These are phyloP conservation scores for Cataglyphis cursor DNA, from an alignment of 2,888 invertebrate species.

Conservation along the genomic window DNA sequence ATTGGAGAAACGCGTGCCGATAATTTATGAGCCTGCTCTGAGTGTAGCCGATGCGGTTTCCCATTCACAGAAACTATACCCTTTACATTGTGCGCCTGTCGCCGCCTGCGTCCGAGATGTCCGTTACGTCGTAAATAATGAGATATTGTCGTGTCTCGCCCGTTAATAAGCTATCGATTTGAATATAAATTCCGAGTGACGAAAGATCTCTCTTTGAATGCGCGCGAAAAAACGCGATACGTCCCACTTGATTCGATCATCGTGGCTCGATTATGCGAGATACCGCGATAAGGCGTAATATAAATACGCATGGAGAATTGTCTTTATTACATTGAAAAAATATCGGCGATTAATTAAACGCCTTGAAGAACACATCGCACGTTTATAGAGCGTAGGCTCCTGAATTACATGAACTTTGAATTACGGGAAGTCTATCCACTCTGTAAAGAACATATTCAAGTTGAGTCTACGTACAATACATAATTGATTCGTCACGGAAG, in stretches of 20 bases:
- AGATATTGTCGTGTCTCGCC: conserved; percentile 32
- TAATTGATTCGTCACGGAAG: conserved; percentile 41
- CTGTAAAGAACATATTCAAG: background rate
- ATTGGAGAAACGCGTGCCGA: conserved; percentile 68
- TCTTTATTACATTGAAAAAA: conserved; percentile 8
- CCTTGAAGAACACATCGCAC: background rate
- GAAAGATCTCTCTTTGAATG: conserved; percentile 60
- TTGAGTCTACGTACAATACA: background rate
- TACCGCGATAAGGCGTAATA: background rate
- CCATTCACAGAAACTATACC: conserved; percentile 59
- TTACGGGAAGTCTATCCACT: background rate
- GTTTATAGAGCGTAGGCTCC: background rate
- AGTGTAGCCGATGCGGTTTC: conserved; percentile 46
- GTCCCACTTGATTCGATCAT: conserved; percentile 42
- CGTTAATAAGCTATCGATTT: conserved; percentile 56
- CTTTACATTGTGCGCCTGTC: conserved; percentile 60
- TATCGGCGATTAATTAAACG: background rate
- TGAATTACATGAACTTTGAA: background rate
- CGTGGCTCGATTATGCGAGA: background rate
- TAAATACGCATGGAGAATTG: background rate
- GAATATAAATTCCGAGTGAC: conserved; percentile 57
- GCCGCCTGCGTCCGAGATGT: conserved; percentile 25
- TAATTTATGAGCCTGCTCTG: conserved; percentile 73
- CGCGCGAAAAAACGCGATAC: conserved; percentile 38
- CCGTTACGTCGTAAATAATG: conserved; percentile 48